Conservation (phyloP, 2,797 vertebrate species). For the Pagetopsis macropterus region DNA sequence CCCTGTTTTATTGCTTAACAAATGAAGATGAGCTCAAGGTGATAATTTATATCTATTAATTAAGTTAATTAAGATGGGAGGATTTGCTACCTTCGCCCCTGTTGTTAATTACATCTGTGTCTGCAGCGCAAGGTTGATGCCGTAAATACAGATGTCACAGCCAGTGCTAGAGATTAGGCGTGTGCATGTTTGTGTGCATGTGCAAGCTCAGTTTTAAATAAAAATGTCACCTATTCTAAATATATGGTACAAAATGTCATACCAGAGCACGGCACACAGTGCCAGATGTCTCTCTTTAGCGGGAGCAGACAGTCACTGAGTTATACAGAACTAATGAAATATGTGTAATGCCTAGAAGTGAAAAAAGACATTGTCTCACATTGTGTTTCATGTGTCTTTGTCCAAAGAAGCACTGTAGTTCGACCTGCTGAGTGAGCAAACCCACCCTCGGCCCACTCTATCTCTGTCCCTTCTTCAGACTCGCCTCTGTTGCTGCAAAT, state of each 20-base stretch:
- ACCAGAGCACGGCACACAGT: not conserved
- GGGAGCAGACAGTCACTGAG: constrained; percentile 14
- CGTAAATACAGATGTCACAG: constrained; percentile 73
- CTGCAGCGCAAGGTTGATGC: constrained; percentile 43
- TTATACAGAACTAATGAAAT: constrained; percentile 53
- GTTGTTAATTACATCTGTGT: constrained; percentile 76
- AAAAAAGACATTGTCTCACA: constrained; percentile 61
- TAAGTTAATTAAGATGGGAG: constrained; percentile 80
- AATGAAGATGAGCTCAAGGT: constrained; percentile 81
- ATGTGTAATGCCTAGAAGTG: constrained; percentile 63
- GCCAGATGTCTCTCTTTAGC: constrained; percentile 22
- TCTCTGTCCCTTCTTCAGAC: constrained; percentile 69
- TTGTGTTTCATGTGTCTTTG: constrained; percentile 67
- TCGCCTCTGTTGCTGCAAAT: constrained; percentile 80
- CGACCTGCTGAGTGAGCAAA: constrained; percentile 78
- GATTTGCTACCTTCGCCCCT: constrained; percentile 70
- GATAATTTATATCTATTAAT: constrained; percentile 86
- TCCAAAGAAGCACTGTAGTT: constrained; percentile 56
- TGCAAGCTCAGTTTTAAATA: constrained; percentile 22
- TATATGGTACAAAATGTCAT: not conserved
- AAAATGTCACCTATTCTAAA: not conserved
- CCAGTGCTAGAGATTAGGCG: constrained; percentile 45
- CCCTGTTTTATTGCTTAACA: constrained; percentile 80
- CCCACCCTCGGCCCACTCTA: constrained; percentile 55
- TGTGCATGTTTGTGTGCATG: constrained; percentile 29